Conservation (phyloP, 1,140 invertebrate genomes). For the Triops longicaudatus region DNA sequence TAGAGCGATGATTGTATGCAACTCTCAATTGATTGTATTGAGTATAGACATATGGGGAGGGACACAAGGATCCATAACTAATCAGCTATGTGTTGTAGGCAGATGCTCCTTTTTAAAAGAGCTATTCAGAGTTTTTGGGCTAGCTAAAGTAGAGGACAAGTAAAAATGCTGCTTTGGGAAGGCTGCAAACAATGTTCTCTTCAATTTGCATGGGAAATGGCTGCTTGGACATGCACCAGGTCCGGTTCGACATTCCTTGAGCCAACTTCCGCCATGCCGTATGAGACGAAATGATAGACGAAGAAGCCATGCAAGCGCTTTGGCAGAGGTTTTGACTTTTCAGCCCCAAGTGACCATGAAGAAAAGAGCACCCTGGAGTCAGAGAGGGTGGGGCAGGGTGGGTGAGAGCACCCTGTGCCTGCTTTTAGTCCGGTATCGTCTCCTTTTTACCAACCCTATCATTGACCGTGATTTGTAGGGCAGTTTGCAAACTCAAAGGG, state of each 20-base stretch:
- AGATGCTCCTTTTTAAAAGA: not conserved
- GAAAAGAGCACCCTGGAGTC: conserved; percentile 4
- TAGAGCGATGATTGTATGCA: not conserved
- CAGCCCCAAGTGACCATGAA: not conserved
- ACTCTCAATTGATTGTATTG: not conserved
- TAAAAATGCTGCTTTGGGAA: not conserved
- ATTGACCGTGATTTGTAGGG: conserved; percentile 12
- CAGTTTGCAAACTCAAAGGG: not conserved
- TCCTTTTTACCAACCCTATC: conserved; percentile 2
- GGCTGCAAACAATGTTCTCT: not conserved
- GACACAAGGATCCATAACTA: conserved; percentile 8
- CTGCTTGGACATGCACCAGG: not conserved
- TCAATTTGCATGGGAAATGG: not conserved
- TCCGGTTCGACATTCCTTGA: not conserved
- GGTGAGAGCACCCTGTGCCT: not conserved
- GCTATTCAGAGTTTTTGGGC: not conserved
- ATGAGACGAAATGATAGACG: not conserved
- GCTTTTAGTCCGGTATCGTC: not conserved
- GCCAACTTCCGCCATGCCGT: not conserved
- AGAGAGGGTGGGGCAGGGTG: not conserved
- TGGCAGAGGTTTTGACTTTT: not conserved
- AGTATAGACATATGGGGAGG: not conserved
- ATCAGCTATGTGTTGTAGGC: conserved; percentile 9
- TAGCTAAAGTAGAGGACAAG: not conserved
- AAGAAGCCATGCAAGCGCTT: not conserved